Conservation (phyloP, 2,888 invertebrate species). For the Magallana nippona region DNA sequence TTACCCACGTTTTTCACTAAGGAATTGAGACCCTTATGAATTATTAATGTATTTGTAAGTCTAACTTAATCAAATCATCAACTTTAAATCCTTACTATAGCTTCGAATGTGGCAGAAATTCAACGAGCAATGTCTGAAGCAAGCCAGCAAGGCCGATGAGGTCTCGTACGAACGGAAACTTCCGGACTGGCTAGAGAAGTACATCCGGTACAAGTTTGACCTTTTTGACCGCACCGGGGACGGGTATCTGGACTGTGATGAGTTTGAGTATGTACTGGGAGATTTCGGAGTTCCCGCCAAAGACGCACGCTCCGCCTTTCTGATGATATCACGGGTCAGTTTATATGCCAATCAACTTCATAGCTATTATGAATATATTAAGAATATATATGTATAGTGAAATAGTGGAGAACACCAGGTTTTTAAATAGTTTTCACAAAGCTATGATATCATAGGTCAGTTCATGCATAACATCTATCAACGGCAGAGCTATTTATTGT, state of each 20-base stretch:
- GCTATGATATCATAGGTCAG: too few species aligned
- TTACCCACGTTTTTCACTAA: too few species aligned
- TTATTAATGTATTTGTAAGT: too few species aligned
- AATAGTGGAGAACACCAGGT: too few species aligned
- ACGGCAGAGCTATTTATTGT: too few species aligned
- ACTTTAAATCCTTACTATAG: slow-evolving; percentile 53
- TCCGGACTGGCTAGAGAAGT: slow-evolving; percentile 77
- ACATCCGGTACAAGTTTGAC: slow-evolving; percentile 78
- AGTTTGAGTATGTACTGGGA: slow-evolving; percentile 77
- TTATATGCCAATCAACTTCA: not conserved
- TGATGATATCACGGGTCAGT: slow-evolving; percentile 74
- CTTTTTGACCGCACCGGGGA: slow-evolving; percentile 77
- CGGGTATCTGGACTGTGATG: slow-evolving; percentile 76
- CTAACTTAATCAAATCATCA: not conserved
- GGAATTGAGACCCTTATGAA: too few species aligned
- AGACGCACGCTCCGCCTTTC: slow-evolving; percentile 74
- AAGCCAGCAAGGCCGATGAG: slow-evolving; percentile 59
- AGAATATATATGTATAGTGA: too few species aligned
- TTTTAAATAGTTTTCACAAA: too few species aligned
- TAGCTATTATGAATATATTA: too few species aligned
- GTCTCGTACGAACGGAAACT: slow-evolving; percentile 58
- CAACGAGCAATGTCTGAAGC: slow-evolving; percentile 61
- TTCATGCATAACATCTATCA: too few species aligned
- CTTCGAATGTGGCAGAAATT: slow-evolving; percentile 71
- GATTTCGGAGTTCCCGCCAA: slow-evolving; percentile 75